Evolutionary conservation across 2,888 invertebrate species (phyloP), one percentile per base, ranked within the genome.

Genomic region (Colostygia pectinataria): DNA sequence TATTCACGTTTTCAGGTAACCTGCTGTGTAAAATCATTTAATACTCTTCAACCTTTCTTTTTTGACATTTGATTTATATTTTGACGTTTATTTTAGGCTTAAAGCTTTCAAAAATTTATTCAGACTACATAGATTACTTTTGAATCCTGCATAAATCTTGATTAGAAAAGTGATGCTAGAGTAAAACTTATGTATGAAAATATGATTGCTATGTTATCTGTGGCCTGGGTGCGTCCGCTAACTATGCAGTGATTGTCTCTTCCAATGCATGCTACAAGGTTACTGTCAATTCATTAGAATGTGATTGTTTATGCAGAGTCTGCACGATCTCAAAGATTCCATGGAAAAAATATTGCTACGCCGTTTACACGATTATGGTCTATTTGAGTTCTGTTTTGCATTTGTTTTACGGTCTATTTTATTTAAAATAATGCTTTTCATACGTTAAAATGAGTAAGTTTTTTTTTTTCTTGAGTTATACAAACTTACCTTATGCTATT

Each of bases 171-270:
- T 13, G 10, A 18, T 6, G 13, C 13, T 9, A 42, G 1, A 33
- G 41, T 42, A 27, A 33, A 25, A 12, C 24, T 9, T 15, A 2
- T 28, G 20, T 43, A 20, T 10, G 5, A 18, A 7, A 8, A 1
- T 15, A 7, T 4, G 5, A 32, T 10, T 28, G n/a, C n/a, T n/a
- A 15, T 34, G 5, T 28, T 9, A 13, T 43, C 42, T 28, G 42
- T 34, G 34, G 2, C n/a, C 14, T 86, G 80, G 89, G 89, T 86
- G 89, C 88, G 86, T 86, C 86, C 68, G 62, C 60, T 55, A 80
- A 72, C 69, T 85, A 89, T 87, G 85, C 87, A 83, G 89, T 82
- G 89, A 90, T 85, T 89, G 89, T 89, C 88, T 83, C 85, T 84
- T 87, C 86, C 74, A 65, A 77, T 80, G 74, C 74, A 78, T 76